phyloP scores from a whole-genome alignment of 2,888 invertebrate genomes.

The Phania funesta region DNA sequence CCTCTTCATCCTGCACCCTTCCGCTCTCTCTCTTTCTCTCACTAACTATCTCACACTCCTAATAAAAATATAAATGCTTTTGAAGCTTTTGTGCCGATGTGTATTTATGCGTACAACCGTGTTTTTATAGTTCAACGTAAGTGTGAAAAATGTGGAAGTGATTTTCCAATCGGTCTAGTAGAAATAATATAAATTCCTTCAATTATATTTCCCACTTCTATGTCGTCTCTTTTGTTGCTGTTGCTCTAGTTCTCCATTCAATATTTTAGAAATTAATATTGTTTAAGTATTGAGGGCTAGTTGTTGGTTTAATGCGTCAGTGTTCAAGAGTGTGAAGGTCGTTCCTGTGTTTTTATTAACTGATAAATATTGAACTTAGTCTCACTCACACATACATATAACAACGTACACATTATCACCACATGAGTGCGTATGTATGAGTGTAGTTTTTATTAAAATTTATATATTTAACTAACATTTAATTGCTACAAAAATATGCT shows the following conservation, averaged over 20 bases:
- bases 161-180: conserved; percentile 70
- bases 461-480: background rate
- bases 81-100: background rate
- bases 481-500: background rate
- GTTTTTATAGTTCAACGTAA: conserved; percentile 15
- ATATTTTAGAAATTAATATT: background rate
- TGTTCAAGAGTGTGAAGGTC: conserved; percentile 58
- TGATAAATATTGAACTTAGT: conserved; percentile 58
- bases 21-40: background rate
- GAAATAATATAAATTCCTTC: conserved; percentile 63
- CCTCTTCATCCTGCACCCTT: too few relatives aligned
- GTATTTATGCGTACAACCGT: conserved; percentile 54
- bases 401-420: background rate
- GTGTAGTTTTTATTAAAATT: background rate
- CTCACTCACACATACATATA: background rate
- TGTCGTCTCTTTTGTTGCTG: background rate
- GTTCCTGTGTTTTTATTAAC: conserved; percentile 59
- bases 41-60: too few relatives aligned
- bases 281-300: background rate
- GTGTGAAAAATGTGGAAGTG: conserved; percentile 63
- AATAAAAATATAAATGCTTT: background rate
- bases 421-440: background rate
- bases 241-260: background rate
- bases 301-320: background rate
- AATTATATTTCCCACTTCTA: conserved; percentile 21